Conservation (phyloP, 1,140 invertebrate genomes). For the Phthorimaea operculella region DNA sequence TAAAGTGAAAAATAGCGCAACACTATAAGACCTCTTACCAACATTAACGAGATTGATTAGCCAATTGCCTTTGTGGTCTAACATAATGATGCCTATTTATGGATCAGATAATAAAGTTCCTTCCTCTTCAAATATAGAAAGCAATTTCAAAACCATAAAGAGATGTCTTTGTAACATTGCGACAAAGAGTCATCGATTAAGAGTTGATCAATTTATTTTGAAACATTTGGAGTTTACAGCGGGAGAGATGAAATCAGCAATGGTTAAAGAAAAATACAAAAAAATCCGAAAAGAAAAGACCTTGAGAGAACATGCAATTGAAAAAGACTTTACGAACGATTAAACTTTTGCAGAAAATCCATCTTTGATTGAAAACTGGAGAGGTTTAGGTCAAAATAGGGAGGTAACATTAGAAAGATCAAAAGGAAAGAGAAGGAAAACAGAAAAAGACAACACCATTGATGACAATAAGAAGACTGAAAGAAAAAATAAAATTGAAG, state of each 20-base stretch:
- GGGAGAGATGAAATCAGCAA: neutral
- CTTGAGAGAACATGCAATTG: neutral
- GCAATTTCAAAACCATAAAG: constrained; percentile 1
- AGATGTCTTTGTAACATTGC: neutral
- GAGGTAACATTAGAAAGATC: no score
- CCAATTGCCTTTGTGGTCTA: neutral
- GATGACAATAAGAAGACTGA: no score
- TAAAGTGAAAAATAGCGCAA: no score
- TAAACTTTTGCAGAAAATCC: neutral
- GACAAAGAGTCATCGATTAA: neutral
- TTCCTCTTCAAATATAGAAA: neutral
- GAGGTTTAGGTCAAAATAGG: neutral
- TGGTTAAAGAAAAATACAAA: neutral
- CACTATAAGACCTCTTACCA: no score
- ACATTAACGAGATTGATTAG: neutral
- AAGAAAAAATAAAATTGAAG: no score
- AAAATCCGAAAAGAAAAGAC: neutral
- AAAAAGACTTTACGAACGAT: neutral
- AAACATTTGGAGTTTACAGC: neutral
- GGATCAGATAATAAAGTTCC: neutral
- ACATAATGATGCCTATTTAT: constrained; percentile 1
- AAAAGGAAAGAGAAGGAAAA: no score
- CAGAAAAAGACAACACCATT: no score
- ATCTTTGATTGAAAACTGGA: neutral
- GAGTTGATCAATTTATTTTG: constrained; percentile 1